These are phyloP conservation scores for Pseudomugil gertrudae DNA, from an alignment of 2,797 vertebrate species.

Conservation along the genomic window DNA sequence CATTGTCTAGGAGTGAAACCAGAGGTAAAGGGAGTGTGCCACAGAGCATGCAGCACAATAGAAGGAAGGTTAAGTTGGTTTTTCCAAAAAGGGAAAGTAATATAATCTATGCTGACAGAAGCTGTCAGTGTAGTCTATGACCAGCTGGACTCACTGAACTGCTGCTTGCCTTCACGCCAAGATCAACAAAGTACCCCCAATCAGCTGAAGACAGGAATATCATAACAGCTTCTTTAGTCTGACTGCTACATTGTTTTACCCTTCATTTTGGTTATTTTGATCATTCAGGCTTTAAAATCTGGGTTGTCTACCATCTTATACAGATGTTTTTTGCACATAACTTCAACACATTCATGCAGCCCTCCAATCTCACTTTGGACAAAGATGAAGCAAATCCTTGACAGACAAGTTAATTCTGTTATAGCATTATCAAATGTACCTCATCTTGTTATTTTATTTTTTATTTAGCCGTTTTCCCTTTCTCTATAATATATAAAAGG, in stretches of 20 bases:
- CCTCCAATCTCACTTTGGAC: background rate
- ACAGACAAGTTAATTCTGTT: background rate
- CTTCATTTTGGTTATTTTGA: background rate
- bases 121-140: conserved; percentile 39
- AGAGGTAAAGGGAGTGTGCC: conserved; percentile 29
- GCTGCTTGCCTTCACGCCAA: conserved; percentile 44
- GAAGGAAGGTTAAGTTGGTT: conserved; percentile 58
- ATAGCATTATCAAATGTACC: background rate
- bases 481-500: background rate
- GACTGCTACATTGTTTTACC: conserved; percentile 36
- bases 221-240: conserved; percentile 8
- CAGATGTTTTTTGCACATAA: background rate
- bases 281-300: conserved; percentile 2
- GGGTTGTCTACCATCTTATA: background rate
- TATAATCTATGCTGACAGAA: conserved; percentile 56
- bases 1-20: conserved; percentile 24
- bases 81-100: conserved; percentile 57
- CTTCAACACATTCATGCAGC: background rate
- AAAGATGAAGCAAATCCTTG: background rate
- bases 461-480: conserved; percentile 25
- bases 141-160: conserved; percentile 14
- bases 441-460: conserved; percentile 5
- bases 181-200: conserved; percentile 45
- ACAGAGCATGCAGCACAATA: conserved; percentile 57
- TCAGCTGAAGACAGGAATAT: conserved; percentile 21